Conservation (phyloP, 2,797 vertebrate species). For the Lates japonicus region DNA sequence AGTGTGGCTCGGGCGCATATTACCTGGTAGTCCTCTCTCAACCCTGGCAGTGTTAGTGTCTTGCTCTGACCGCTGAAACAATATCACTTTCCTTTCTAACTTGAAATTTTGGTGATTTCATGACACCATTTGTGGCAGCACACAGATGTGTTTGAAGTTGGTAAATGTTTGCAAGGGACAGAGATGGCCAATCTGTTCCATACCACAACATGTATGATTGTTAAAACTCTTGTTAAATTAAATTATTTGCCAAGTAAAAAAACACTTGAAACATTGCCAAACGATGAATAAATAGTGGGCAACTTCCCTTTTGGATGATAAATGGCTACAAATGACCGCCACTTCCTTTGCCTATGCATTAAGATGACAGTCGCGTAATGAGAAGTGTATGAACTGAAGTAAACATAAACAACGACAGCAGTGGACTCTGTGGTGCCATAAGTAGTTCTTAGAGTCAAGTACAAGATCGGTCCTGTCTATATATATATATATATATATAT, state of each 20-base stretch:
- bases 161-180: not conserved
- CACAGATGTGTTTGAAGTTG: not conserved
- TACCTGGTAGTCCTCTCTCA: not conserved
- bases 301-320: not conserved
- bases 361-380: too few species aligned
- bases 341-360: too few species aligned
- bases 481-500: too few species aligned
- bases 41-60: not conserved
- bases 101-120: not conserved
- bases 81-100: not conserved
- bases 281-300: constrained; percentile 9
- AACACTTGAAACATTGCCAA: not conserved
- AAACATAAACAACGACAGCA: constrained; percentile 17
- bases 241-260: not conserved
- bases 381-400: constrained; percentile 4
- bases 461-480: not conserved
- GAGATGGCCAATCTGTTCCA: not conserved
- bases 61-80: not conserved
- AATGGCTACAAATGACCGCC: constrained; percentile 2
- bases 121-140: not conserved
- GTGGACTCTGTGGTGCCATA: not conserved
- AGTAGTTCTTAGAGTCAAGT: constrained; percentile 13
- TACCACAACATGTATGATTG: not conserved
- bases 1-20: not conserved
- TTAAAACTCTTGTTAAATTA: not conserved